Conservation (phyloP, 2,888 invertebrate species). For the Silvanus unidentatus region DNA sequence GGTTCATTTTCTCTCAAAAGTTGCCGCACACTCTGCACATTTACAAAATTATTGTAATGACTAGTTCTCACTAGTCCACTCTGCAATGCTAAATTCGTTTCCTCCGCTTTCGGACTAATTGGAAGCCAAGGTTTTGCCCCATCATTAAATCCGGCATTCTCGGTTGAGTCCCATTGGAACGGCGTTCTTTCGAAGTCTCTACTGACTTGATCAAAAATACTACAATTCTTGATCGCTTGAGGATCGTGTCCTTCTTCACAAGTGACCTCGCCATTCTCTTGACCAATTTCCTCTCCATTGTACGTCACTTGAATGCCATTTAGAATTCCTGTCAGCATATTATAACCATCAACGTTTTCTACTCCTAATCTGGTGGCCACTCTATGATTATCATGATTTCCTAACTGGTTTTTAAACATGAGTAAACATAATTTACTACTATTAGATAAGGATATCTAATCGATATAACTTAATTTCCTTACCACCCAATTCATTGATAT, state of each 20-base stretch:
- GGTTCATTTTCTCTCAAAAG: too few relatives aligned
- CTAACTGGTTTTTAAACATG: constrained; percentile 55
- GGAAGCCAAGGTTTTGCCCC: constrained; percentile 61
- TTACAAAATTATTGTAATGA: constrained; percentile 59
- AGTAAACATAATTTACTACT: too few relatives aligned
- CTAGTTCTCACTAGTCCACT: constrained; percentile 43
- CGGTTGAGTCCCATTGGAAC: constrained; percentile 66
- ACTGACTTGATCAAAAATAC: constrained; percentile 50
- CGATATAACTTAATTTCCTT: too few relatives aligned
- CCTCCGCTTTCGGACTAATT: constrained; percentile 55
- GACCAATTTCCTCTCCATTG: constrained; percentile 78
- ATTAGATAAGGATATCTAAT: too few relatives aligned
- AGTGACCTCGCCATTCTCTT: constrained; percentile 55
- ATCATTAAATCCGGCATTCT: constrained; percentile 53
- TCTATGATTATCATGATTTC: constrained; percentile 72
- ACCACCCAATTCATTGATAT: constrained; percentile 70
- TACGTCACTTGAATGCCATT: constrained; percentile 84
- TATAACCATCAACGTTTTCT: constrained; percentile 69
- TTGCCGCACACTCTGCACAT: constrained; percentile 39
- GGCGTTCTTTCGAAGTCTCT: constrained; percentile 76
- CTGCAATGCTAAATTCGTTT: constrained; percentile 56
- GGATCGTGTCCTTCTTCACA: constrained; percentile 52
- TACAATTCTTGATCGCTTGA: constrained; percentile 42
- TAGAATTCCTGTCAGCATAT: constrained; percentile 72
- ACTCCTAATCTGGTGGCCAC: constrained; percentile 64